Percentiles rank a stretch among this genome's conserved stretches.
Conservation (phyloP, 2,113 vertebrate species). For the Pygoscelis antarcticus region DNA sequence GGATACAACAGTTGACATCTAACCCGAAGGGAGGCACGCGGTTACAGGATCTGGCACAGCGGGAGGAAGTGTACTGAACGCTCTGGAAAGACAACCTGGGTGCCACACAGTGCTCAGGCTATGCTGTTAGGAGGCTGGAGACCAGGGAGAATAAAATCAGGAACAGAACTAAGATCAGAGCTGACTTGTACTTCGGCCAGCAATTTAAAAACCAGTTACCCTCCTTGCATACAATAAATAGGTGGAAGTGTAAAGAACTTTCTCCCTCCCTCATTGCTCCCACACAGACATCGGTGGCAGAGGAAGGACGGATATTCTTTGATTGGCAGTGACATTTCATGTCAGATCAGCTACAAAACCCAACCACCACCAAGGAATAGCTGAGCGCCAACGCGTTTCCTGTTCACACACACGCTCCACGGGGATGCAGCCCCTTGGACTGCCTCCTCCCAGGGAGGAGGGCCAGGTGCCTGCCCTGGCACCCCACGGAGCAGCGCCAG, state of each 20-base stretch:
- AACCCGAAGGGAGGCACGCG: background rate
- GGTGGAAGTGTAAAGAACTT: background rate
- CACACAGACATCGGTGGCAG: background rate
- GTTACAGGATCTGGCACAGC: background rate
- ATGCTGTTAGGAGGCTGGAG: background rate
- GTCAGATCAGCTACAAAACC: background rate
- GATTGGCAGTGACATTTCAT: background rate
- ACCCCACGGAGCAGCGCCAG: background rate
- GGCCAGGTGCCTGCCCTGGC: background rate
- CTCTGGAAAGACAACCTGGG: background rate
- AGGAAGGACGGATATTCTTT: background rate
- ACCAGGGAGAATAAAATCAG: background rate
- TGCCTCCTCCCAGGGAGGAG: background rate
- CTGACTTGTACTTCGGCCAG: background rate
- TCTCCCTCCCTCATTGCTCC: background rate
- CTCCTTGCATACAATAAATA: background rate
- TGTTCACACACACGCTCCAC: background rate
- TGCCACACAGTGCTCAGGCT: background rate
- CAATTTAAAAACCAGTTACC: background rate
- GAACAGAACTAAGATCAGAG: background rate
- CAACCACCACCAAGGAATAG: background rate
- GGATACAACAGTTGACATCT: background rate
- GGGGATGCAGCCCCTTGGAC: background rate
- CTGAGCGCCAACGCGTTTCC: fast-evolving
- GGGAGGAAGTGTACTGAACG: background rate